A percentile compares a stretch with the other conserved stretches of the same genome.
Conservation (phyloP, 2,888 invertebrate genomes). For the Rosalia funebris region DNA sequence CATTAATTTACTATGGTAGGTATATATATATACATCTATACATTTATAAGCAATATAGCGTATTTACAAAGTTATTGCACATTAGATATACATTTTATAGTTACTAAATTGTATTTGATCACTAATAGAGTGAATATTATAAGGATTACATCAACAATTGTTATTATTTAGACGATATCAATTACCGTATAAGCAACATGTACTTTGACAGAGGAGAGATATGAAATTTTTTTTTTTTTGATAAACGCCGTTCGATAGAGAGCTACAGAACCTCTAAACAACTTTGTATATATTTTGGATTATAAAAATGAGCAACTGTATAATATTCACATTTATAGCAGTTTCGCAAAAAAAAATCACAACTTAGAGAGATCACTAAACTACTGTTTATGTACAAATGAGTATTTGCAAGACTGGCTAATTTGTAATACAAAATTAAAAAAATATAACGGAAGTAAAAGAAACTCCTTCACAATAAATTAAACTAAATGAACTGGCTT, state of each 20-base stretch:
- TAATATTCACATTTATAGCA: slow-evolving; percentile 55
- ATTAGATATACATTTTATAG: slow-evolving; percentile 60
- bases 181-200: slow-evolving; percentile 42
- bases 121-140: slow-evolving; percentile 40
- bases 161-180: slow-evolving; percentile 40
- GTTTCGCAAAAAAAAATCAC: slow-evolving; percentile 52
- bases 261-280: slow-evolving; percentile 32
- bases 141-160: slow-evolving; percentile 39
- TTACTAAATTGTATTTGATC: slow-evolving; percentile 39
- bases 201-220: slow-evolving; percentile 39
- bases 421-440: slow-evolving; percentile 43
- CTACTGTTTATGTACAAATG: slow-evolving; percentile 58
- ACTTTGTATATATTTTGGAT: slow-evolving; percentile 35
- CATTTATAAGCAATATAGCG: slow-evolving; percentile 60
- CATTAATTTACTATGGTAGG: slow-evolving; percentile 39
- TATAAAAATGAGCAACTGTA: slow-evolving; percentile 59
- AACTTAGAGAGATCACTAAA: slow-evolving; percentile 60
- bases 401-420: slow-evolving; percentile 61
- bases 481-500: slow-evolving; percentile 56
- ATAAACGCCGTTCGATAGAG: slow-evolving; percentile 16
- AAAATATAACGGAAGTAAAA: slow-evolving; percentile 32
- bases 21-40: slow-evolving; percentile 62
- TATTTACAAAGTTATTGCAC: slow-evolving; percentile 65
- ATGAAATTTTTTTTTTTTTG: slow-evolving; percentile 31
- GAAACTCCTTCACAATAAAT: slow-evolving; percentile 39